Evolutionary conservation across 2,797 vertebrate species (phyloP), one percentile per base, ranked within the genome.

Genomic region (Aselliscus stoliczkanus): DNA sequence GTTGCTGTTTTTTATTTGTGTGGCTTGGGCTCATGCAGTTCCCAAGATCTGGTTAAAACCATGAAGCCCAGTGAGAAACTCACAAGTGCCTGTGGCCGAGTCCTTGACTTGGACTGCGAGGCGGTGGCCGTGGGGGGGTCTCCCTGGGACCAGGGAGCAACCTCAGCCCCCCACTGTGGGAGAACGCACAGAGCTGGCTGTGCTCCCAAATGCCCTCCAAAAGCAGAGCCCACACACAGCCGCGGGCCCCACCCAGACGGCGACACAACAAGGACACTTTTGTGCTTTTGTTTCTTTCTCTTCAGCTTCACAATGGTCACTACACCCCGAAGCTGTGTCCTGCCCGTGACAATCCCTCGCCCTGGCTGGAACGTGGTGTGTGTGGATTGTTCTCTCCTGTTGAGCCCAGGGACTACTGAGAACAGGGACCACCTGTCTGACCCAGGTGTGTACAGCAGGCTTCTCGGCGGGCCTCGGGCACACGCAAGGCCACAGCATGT

Each of bases 311-410:
- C 42, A 23, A 5, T 7, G 37, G 52, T n/a, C 39, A 4, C 9
- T 58, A 5, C 9, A 4, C 25, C 44, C 34, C 1, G 23, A 2
- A 10, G 18, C 9, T 1, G 31, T 27, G 52, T 15, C 34, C 25
- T 13, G 1, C 7, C 7, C 1, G 0, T 0, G 4, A 58, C 4
- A 2, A 7, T 5, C 37, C 17, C 18, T 15, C 2, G 1, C 4
- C 7, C 14, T 2, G 44, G 76, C 52, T 13, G 0, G 37, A 47
- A 42, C 50, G n/a, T 5, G 50, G 9, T 3, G 37, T 6, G 13
- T 34, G 1, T 13, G 27, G 18, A 4, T 3, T 0, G 6, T 15
- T 70, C 50, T 17, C 44, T 47, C 47, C n/a, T 82, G 25, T 27
- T 18, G 90, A 14, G 1, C 25, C 18, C 12, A 50, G 62, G 50